phyloP scores from a whole-genome alignment of 2,888 invertebrate genomes.

The Hetaerina titia region DNA sequence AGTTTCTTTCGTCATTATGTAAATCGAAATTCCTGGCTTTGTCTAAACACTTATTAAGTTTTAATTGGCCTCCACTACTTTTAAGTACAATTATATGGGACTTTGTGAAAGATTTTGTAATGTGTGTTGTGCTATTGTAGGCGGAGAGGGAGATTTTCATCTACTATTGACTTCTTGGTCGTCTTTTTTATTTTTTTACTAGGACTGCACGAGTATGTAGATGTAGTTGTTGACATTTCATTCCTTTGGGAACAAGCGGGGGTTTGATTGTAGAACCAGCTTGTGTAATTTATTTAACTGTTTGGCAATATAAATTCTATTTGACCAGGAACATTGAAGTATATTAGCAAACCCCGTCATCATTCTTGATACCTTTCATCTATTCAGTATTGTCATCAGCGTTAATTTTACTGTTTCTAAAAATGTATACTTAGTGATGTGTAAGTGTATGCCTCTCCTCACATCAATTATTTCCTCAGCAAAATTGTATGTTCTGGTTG shows the following conservation, averaged over 20 bases:
- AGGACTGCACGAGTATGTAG: constrained; percentile 62
- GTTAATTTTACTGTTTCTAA: constrained; percentile 57
- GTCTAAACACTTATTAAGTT: constrained; percentile 27
- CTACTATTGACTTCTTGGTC: constrained; percentile 52
- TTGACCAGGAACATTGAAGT: constrained; percentile 40
- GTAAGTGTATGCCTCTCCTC: constrained; percentile 51
- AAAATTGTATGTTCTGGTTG: background rate
- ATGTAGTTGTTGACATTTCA: constrained; percentile 61
- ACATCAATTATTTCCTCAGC: background rate
- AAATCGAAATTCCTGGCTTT: constrained; percentile 32
- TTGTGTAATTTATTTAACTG: constrained; percentile 59
- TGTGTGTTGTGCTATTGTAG: constrained; percentile 65
- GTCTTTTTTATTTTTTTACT: constrained; percentile 62
- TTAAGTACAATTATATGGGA: constrained; percentile 62
- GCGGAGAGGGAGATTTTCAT: constrained; percentile 55
- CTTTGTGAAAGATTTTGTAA: constrained; percentile 64
- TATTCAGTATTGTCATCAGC: constrained; percentile 59
- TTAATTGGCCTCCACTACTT: constrained; percentile 58
- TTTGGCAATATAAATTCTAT: constrained; percentile 47
- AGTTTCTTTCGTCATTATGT: constrained; percentile 41
- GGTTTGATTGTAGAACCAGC: constrained; percentile 54
- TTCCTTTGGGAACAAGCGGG: constrained; percentile 66
- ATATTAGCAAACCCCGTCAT: constrained; percentile 39
- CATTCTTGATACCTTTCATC: constrained; percentile 60
- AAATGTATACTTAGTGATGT: constrained; percentile 60